phyloP scores from a whole-genome alignment of 1,140 invertebrate genomes.

The Monomorium pharaonis region DNA sequence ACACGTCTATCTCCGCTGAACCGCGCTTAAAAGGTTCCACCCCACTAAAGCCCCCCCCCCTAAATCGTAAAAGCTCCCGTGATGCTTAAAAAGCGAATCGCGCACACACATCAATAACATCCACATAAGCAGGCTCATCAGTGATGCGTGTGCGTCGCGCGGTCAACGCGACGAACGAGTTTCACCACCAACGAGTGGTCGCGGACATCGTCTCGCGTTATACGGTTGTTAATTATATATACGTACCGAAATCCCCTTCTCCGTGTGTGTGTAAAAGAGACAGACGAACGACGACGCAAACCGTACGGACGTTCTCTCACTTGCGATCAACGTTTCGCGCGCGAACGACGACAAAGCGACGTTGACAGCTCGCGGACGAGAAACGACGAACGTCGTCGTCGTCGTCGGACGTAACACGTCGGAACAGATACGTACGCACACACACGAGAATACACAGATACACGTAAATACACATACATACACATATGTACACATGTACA shows the following conservation, averaged over 20 bases:
- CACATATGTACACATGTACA: conserved; percentile 42
- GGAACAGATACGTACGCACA: conserved; percentile 45
- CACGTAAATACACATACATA: conserved; percentile 55
- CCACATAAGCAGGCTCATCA: conserved; percentile 63
- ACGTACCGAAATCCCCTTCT: conserved; percentile 60
- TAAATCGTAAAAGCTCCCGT: conserved; percentile 68
- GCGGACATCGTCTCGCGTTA: conserved; percentile 31
- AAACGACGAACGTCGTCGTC: conserved; percentile 49
- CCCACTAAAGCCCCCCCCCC: neutral
- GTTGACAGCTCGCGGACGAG: conserved; percentile 37
- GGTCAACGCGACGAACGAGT: conserved; percentile 56
- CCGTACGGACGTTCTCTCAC: conserved; percentile 66
- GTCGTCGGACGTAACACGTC: conserved; percentile 45
- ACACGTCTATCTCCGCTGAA: conserved; percentile 52
- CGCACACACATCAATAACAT: conserved; percentile 51
- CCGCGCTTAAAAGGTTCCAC: conserved; percentile 75
- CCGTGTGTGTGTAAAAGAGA: conserved; percentile 64
- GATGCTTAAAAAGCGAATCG: conserved; percentile 77
- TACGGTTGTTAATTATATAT: conserved; percentile 64
- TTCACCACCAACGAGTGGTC: conserved; percentile 3
- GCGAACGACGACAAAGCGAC: conserved; percentile 33
- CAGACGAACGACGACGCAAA: conserved; percentile 56
- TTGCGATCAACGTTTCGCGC: conserved; percentile 54
- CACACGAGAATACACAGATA: conserved; percentile 68
- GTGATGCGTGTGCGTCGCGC: conserved; percentile 62